Evolutionary conservation across 2,797 vertebrate species (phyloP), one percentile per base, ranked within the genome.

Genomic region (Muscicapa striata): DNA sequence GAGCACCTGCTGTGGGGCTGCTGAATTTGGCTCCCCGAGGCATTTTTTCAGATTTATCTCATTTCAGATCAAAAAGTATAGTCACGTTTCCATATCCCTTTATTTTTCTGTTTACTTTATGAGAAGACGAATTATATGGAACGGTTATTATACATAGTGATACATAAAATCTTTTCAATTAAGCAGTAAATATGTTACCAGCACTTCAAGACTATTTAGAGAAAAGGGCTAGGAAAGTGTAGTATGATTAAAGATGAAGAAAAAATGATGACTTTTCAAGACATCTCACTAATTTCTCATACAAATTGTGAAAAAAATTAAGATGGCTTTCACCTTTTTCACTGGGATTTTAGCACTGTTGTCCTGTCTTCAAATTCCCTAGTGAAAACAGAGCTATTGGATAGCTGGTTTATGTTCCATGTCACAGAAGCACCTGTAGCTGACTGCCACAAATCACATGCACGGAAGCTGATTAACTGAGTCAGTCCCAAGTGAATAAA

Each of bases 281-380:
- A 73, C 46, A 19, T n/a, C 23, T 45, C 66, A 54, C 29, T 38
- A 19, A 22, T 66, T 91, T 83, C 9, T 74, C 15, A 52, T 38
- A 61, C 3, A 52, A 22, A 51, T 54, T 29, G 26, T 18, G 5
- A 24, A 61, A 58, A 68, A 77, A 46, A 81, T 16, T 2, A 30
- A 67, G 5, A 30, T 23, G 8, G 6, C 59, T 90, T 89, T 46
- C 13, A 91, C 74, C 27, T 76, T 93, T 93, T 90, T 84, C 78
- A 27, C 32, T 90, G 81, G 55, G n/a, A 59, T 93, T 89, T 96
- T 82, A 94, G 67, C 67, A 89, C 59, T 57, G 64, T 83, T 81
- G 69, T 68, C 58, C 63, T 94, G 52, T 79, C 79, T 86, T 95
- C 38, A 11, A 49, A 57, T 38, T 75, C n/a, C 32, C 22, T 73